A percentile compares a stretch with the other conserved stretches of the same genome.
Conservation (phyloP, 1,140 invertebrate species). For the Aphaenogaster floridana region DNA sequence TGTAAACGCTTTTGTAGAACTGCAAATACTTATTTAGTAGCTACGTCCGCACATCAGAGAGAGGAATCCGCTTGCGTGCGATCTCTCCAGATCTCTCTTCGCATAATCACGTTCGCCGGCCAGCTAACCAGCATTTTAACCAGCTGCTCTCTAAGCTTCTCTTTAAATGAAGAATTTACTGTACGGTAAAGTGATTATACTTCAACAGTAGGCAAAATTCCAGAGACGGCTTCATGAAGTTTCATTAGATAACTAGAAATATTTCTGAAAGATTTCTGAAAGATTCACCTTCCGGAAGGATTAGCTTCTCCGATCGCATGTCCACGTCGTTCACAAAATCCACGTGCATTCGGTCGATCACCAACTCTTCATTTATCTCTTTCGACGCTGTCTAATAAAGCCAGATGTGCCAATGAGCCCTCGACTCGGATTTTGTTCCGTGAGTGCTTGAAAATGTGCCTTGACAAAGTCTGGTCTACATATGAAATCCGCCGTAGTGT, state of each 20-base stretch:
- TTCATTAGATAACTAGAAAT: constrained; percentile 97
- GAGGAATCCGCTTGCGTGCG: neutral
- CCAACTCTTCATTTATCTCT: constrained; percentile 87
- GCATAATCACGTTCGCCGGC: no score
- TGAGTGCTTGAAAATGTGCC: constrained; percentile 68
- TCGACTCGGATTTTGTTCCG: constrained; percentile 81
- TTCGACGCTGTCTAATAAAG: constrained; percentile 89
- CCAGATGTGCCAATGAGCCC: constrained; percentile 77
- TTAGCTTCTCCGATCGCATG: neutral
- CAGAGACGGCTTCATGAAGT: constrained; percentile 96
- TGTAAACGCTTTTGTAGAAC: neutral
- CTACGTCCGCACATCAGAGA: no score
- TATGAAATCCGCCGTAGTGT: constrained; percentile 99
- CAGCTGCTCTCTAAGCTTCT: constrained; percentile 94
- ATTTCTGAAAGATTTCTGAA: constrained; percentile 91
- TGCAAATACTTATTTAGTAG: constrained; percentile 26
- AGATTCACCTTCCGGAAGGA: neutral
- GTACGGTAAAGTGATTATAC: constrained; percentile 92
- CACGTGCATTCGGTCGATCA: constrained; percentile 68
- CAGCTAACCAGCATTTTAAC: constrained; percentile 88
- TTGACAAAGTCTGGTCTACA: constrained; percentile 91
- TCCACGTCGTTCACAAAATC: constrained; percentile 67
- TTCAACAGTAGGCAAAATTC: constrained; percentile 92
- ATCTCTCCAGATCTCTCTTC: neutral
- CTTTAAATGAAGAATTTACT: constrained; percentile 96